Percentiles rank a stretch among this genome's conserved stretches.
Evolutionary conservation across 2,888 invertebrate genomes (phyloP).

Genomic region (Pachycephus smyrnensis): DNA sequence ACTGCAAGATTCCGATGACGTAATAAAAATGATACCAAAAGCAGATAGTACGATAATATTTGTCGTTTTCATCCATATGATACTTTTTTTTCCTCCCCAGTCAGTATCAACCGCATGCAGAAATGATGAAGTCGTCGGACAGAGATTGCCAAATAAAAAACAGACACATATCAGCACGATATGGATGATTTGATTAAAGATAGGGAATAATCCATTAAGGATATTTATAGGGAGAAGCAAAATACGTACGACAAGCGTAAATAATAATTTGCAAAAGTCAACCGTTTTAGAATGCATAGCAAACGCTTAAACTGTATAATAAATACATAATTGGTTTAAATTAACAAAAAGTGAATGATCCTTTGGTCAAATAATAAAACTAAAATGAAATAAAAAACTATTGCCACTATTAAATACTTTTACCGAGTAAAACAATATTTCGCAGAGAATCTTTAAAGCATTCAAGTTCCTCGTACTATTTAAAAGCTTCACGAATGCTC

Average conservation of each 20-base stretch:
- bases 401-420: neutral
- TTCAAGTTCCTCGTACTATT: neutral
- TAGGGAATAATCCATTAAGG: neutral
- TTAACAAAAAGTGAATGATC: too few relatives aligned
- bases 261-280: too few relatives aligned
- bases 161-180: neutral
- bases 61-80: neutral
- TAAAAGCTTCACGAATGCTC: neutral
- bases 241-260: neutral
- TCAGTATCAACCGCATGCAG: neutral
- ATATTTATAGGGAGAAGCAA: neutral
- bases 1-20: neutral
- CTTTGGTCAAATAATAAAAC: too few relatives aligned
- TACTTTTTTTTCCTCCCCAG: neutral
- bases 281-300: too few relatives aligned
- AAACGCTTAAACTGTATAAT: neutral
- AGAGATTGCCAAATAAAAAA: neutral
- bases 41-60: neutral
- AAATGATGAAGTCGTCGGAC: neutral
- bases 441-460: neutral
- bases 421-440: neutral
- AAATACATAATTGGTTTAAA: too few relatives aligned
- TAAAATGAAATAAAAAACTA: neutral
- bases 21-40: neutral
- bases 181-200: neutral